Evolutionary conservation across 1,140 invertebrate species (phyloP), one percentile per base, ranked within the genome.

Genomic region (Sminthurides bifidus): DNA sequence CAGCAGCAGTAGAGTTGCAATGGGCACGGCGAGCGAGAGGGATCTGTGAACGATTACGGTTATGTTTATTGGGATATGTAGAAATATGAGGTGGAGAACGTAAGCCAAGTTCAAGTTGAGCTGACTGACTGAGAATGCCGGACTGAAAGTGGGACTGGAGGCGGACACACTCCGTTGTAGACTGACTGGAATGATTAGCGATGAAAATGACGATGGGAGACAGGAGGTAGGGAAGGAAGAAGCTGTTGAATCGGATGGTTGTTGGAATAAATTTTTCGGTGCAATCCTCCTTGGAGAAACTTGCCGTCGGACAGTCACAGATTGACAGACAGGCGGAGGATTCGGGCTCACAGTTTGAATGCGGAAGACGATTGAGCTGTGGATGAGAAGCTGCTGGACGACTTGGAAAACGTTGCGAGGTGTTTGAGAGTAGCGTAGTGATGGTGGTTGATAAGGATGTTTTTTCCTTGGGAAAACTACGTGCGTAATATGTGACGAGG

Each of bases 401-500:
- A 27, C 38, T 17, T 17, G 19, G 19, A 15, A 26, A 46, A 46
- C 19, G 29, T 24, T 46, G 45, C 41, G 30, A 43, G 44, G 44
- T 46, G 44, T 46, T 15, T 46, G 26, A 26, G 44, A 6, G 44
- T 23, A 26, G 23, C 12, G 14, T 17, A 17, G 14, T 41, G 52
- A n/a, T n/a, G n/a, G n/a, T n/a, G n/a, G n/a, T n/a, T n/a, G n/a
- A n/a, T n/a, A n/a, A n/a, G n/a, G n/a, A n/a, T n/a, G n/a, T n/a
- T n/a, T n/a, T n/a, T n/a, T n/a, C n/a, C n/a, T n/a, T n/a, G n/a
- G n/a, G n/a, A n/a, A n/a, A n/a, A n/a, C n/a, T n/a, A n/a, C 44
- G 52, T 44, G 52, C 29, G 40, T 57, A 49, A 57, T 57, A 57
- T 57, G 55, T 57, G 48, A 49, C 31, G 51, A 57, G 52, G 48